phyloP scores from a whole-genome alignment of 2,888 invertebrate genomes.

The Caenorhabditis afra region DNA sequence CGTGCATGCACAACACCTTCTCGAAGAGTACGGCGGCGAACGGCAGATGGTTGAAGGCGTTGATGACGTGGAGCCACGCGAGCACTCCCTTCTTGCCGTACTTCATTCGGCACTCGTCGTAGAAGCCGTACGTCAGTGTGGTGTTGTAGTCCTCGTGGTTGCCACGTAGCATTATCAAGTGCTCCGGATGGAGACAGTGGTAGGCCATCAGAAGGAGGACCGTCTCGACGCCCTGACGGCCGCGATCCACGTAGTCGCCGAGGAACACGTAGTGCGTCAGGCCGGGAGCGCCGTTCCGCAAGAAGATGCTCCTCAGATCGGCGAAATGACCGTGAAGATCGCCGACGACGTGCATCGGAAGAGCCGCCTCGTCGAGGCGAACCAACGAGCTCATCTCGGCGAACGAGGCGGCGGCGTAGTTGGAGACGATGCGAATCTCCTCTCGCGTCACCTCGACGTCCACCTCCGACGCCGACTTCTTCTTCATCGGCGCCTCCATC shows the following conservation, averaged over 20 bases:
- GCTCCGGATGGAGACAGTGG: constrained; percentile 69
- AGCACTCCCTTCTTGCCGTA: constrained; percentile 58
- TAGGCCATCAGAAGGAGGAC: constrained; percentile 55
- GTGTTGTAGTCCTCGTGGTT: constrained; percentile 78
- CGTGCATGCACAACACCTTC: constrained; percentile 75
- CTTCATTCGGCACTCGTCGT: constrained; percentile 71
- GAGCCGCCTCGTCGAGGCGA: constrained; percentile 53
- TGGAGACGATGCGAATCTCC: constrained; percentile 66
- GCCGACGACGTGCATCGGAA: constrained; percentile 71
- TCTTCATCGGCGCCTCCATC: constrained; percentile 42
- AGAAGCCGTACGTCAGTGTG: constrained; percentile 74
- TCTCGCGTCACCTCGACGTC: constrained; percentile 60
- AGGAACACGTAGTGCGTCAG: constrained; percentile 61
- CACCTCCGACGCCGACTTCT: constrained; percentile 41
- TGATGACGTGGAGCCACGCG: constrained; percentile 71
- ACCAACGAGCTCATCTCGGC: constrained; percentile 61
- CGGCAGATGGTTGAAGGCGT: constrained; percentile 74
- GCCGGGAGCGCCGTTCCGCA: constrained; percentile 51
- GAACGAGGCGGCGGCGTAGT: constrained; percentile 65
- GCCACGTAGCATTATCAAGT: constrained; percentile 69
- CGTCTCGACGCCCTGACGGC: constrained; percentile 63
- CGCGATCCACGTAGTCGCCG: constrained; percentile 70
- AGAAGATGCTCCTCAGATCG: constrained; percentile 70
- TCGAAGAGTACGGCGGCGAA: constrained; percentile 69
- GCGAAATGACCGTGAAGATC: constrained; percentile 76